phyloP scores from a whole-genome alignment of 1,140 invertebrate species.

The Palaemon carinicauda region DNA sequence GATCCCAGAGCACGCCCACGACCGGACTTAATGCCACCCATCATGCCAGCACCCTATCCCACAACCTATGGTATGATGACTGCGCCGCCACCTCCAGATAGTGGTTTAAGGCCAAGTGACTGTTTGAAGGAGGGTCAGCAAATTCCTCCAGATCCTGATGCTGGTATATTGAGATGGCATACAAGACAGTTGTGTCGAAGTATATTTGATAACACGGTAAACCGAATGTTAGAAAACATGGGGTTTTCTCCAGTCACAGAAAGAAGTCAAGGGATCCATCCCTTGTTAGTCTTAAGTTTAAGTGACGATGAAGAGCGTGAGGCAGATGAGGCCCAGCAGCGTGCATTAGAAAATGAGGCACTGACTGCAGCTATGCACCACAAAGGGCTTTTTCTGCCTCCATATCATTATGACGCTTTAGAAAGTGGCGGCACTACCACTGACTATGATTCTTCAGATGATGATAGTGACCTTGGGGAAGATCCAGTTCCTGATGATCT shows the following conservation, averaged over 20 bases:
- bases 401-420: conserved; percentile 50
- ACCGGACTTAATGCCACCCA: conserved; percentile 39
- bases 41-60: conserved; percentile 47
- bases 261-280: conserved; percentile 48
- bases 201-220: conserved; percentile 54
- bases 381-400: conserved; percentile 47
- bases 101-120: conserved; percentile 22
- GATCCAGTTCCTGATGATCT: conserved; percentile 44
- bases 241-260: conserved; percentile 57
- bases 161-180: conserved; percentile 48
- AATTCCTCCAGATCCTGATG: conserved; percentile 41
- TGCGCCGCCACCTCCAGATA: conserved; percentile 37
- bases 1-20: conserved; percentile 29
- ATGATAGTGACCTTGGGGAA: conserved; percentile 47
- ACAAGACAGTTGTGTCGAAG: conserved; percentile 51
- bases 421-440: conserved; percentile 57
- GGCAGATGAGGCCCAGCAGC: conserved; percentile 49
- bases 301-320: conserved; percentile 55
- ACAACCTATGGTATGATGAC: conserved; percentile 47
- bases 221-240: conserved; percentile 59
- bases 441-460: conserved; percentile 58
- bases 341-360: conserved; percentile 45
- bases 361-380: conserved; percentile 52
- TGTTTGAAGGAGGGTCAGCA: conserved; percentile 17
- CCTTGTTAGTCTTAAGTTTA: conserved; percentile 55